Evolutionary conservation across 2,888 invertebrate genomes (phyloP).

Genomic region (Hanleya hanleyi): DNA sequence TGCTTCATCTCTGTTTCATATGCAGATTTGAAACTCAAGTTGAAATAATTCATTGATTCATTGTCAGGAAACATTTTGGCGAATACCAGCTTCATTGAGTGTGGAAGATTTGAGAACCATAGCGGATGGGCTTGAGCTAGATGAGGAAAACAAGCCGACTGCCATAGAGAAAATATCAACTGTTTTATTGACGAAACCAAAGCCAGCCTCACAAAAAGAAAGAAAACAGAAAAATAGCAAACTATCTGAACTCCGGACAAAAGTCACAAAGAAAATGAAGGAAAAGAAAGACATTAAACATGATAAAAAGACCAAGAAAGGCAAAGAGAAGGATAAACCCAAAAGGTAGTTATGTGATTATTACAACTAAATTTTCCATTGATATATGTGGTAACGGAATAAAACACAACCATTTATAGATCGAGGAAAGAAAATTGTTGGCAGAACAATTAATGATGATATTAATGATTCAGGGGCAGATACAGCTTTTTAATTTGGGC

Average conservation of each 20-base stretch:
- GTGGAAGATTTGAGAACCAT: constrained; percentile 75
- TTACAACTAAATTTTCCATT: no score
- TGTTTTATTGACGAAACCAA: constrained; percentile 9
- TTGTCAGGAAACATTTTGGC: constrained; percentile 87
- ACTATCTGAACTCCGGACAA: no score
- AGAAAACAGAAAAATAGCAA: constrained; percentile 38
- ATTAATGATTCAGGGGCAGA: no score
- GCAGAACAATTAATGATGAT: no score
- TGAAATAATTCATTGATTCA: no score
- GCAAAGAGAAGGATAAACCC: neutral
- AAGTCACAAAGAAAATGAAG: no score
- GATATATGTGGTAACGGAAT: no score
- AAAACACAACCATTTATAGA: no score
- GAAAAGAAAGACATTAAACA: constrained; percentile 9
- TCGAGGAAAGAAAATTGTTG: no score
- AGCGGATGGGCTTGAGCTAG: constrained; percentile 81
- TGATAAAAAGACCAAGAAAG: neutral
- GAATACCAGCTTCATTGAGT: constrained; percentile 82
- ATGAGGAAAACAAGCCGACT: constrained; percentile 45
- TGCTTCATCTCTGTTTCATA: no score
- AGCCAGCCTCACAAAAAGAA: constrained; percentile 17
- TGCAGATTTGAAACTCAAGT: neutral
- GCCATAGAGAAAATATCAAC: constrained; percentile 44
- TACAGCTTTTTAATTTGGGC: no score
- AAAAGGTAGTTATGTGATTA: neutral